A percentile compares a stretch with the other conserved stretches of the same genome.
These are phyloP conservation scores for Hecatera dysodea DNA, from an alignment of 2,888 invertebrate species.

Conservation along the genomic window DNA sequence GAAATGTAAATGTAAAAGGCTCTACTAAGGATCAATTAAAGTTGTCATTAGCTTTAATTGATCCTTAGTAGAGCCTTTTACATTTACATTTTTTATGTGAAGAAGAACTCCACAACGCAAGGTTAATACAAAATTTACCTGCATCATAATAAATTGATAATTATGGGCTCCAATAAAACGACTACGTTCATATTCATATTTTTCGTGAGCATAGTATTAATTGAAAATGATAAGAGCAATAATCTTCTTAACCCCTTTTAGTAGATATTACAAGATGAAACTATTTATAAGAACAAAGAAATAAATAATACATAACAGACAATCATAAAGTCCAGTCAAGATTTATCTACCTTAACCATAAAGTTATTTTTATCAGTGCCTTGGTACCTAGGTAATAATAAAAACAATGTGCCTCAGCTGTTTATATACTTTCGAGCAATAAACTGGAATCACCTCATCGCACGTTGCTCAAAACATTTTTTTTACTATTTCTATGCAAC, in stretches of 20 bases:
- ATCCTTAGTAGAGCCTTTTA: background rate
- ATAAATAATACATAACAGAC: background rate
- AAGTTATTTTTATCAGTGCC: conserved; percentile 11
- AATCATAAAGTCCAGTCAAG: background rate
- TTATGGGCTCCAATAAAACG: background rate
- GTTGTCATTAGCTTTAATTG: background rate
- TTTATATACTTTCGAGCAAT: too few relatives aligned
- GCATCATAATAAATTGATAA: background rate
- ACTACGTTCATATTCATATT: background rate
- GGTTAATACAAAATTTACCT: background rate
- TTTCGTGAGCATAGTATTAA: too few relatives aligned
- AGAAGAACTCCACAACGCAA: background rate
- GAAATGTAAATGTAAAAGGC: background rate
- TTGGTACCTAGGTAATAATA: conserved; percentile 28
- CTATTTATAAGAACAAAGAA: background rate
- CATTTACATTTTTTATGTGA: background rate
- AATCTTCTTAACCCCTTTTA: background rate
- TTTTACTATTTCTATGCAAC: too few relatives aligned
- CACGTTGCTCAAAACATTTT: too few relatives aligned
- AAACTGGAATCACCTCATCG: too few relatives aligned
- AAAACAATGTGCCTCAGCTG: conserved; percentile 32
- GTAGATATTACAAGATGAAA: background rate
- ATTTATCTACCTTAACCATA: background rate
- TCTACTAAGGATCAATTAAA: background rate
- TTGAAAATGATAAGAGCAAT: background rate